These are phyloP conservation scores for Pandemis corylana DNA, from an alignment of 2,888 invertebrate species.

Conservation along the genomic window DNA sequence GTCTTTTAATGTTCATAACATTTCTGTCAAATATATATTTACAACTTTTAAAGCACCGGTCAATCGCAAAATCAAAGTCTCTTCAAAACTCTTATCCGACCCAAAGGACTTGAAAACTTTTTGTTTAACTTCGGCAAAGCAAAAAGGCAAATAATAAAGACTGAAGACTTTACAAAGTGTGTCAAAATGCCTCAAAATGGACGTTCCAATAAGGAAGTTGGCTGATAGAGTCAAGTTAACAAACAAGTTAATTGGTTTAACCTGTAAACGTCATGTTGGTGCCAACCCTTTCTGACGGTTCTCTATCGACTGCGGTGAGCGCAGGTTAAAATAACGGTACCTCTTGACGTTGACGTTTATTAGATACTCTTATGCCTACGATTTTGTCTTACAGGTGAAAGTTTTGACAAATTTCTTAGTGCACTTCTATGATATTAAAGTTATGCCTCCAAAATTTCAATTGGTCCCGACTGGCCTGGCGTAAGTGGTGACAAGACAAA, in stretches of 20 bases:
- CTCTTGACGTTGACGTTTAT: slow-evolving; percentile 31
- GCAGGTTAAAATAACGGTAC: slow-evolving; percentile 34
- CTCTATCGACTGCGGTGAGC: slow-evolving; percentile 12
- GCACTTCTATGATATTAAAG: too few species aligned
- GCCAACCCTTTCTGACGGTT: slow-evolving; percentile 52
- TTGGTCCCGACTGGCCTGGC: too few species aligned
- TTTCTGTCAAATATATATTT: not conserved
- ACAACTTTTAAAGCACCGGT: not conserved
- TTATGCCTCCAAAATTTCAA: too few species aligned
- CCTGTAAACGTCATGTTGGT: slow-evolving; percentile 73
- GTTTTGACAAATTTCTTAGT: too few species aligned
- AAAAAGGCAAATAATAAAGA: slow-evolving; percentile 38
- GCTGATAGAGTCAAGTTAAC: slow-evolving; percentile 53
- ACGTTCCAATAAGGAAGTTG: slow-evolving; percentile 58
- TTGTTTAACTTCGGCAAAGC: slow-evolving; percentile 33
- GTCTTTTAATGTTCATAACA: not conserved
- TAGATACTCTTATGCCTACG: not conserved
- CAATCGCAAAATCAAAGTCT: slow-evolving; percentile 26
- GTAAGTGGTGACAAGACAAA: too few species aligned
- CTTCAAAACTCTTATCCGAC: slow-evolving; percentile 17
- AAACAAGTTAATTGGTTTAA: slow-evolving; percentile 75
- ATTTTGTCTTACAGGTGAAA: too few species aligned
- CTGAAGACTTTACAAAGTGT: slow-evolving; percentile 29
- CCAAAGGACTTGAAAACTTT: slow-evolving; percentile 26
- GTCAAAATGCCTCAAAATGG: slow-evolving; percentile 41